Conservation (phyloP, 1,140 invertebrate genomes). For the Macrobrachium nipponense region DNA sequence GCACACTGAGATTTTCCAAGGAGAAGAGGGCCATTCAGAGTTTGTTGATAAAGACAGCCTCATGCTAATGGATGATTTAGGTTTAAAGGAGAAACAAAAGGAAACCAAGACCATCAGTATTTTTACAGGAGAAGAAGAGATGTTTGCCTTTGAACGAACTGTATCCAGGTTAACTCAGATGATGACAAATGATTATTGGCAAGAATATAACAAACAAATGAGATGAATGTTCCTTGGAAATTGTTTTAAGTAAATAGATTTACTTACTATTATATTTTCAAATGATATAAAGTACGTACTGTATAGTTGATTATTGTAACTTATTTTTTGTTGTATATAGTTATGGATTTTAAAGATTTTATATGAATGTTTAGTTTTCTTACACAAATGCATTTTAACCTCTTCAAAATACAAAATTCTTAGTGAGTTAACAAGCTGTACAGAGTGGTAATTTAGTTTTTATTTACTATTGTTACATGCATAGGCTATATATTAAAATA, state of each 20-base stretch:
- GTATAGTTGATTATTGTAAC: neutral
- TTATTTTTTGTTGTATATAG: neutral
- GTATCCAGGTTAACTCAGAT: conserved; percentile 93
- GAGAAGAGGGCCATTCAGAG: conserved; percentile 67
- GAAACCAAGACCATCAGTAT: conserved; percentile 74
- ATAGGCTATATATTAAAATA: too few species aligned
- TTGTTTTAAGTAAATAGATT: conserved; percentile 13
- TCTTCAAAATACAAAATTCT: too few species aligned
- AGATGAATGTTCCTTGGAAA: conserved; percentile 2
- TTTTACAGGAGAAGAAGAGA: conserved; percentile 96
- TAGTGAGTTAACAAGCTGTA: too few species aligned
- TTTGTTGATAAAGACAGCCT: conserved; percentile 77
- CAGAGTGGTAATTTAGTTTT: too few species aligned
- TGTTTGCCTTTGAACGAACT: conserved; percentile 96
- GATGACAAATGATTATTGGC: conserved; percentile 63
- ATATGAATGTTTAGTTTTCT: neutral
- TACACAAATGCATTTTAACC: neutral
- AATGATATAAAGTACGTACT: neutral
- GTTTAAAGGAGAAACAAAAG: conserved; percentile 75
- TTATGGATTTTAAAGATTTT: neutral
- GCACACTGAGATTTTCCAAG: conserved; percentile 81
- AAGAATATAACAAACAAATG: conserved; percentile 41
- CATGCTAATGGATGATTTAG: conserved; percentile 93
- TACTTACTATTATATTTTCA: too few species aligned
- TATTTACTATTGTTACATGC: too few species aligned